Base-by-base conservation (phyloP, 2,797 vertebrate species). In the Varecia variegata region DNA sequence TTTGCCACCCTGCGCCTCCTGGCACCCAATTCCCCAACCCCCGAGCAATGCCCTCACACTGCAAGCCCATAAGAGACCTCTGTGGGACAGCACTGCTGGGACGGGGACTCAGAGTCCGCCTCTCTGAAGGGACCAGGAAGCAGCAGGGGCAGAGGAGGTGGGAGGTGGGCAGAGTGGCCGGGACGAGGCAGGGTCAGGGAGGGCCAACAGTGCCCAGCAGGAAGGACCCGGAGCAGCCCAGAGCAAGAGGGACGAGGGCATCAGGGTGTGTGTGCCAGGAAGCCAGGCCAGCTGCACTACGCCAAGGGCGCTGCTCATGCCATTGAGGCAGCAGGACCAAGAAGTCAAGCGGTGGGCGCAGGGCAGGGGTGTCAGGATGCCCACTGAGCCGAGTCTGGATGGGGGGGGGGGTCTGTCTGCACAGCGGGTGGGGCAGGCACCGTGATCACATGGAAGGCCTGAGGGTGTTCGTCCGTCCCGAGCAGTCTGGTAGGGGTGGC, bases 211-310 rank as follows among this genome's bases (percentile, higher is more conserved):
- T 14, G 14, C 12, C 27, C 40, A 27, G 20, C 47, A 58, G 15
- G 27, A 80, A 91, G 35, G 62, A 40, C 25, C 52, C 47, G 27
- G 40, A 30, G 27, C 14, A 40, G 40, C 21, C 71, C 30, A 20
- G 30, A 18, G 17, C 30, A 21, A 32, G 30, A 60, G 52, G 30
- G 2, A 23, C 15, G 2, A 54, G 47, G 70, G 23, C 1, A 68
- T n/a, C 17, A 10, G 20, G 23, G 38, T 21, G 21, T 7, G 3
- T 0, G 32, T 30, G 6, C 27, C 2, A 7, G 40, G 14, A 50
- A 60, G 20, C 27, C 76, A 81, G 54, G 38, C 30, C 76, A 13
- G 17, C 12, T 73, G 32, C 23, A 71, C 18, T 40, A 40, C 3
- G 38, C 68, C 11, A 40, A 70, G 68, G 68, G 35, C 2, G 1